Evolutionary conservation across 2,888 invertebrate genomes (phyloP), one percentile per base, ranked within the genome.

Genomic region (Drosophila engyochracea): DNA sequence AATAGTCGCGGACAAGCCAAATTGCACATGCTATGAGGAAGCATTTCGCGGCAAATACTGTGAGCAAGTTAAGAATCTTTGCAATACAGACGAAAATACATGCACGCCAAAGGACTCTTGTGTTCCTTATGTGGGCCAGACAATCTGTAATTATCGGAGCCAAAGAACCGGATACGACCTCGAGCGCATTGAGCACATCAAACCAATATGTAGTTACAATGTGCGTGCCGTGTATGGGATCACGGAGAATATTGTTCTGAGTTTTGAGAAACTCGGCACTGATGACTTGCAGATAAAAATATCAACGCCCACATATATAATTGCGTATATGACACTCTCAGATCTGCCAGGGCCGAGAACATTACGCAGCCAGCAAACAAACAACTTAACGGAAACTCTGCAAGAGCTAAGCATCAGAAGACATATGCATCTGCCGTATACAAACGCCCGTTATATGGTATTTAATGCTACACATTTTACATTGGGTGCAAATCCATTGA

Each of bases 21-120:
- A 5, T 14, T 78, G 78, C 31, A 62, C 25, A 16, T 79, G 78
- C 47, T 78, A 70, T 44, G 37, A 3, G 19, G 79, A 78, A 22
- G 28, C 74, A n/a, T 78, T 78, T 49, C 16, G 67, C 4, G 79
- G 79, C 5, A 33, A 61, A 54, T 78, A 67, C 54, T 78, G 78
- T 62, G 79, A 78, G 51, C n/a, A 22, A 31, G 54, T 78, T 0
- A 78, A n/a, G 35, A n/a, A 79, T 55, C 33, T 75, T 7, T 75
- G 75, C 35, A 31, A 28, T 3, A 75, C 65, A 4, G 39, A 49
- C 0, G 10, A 31, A 47, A 68, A 75, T n/a, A 37, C 1, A 2
- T 78, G 79, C 41, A 2, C 47, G 4, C 30, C 4, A 9, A 55
- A n/a, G 0, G 12, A 66, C 22, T 44, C 30, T n/a, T 78, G 78